These are phyloP conservation scores for Margaritifera margaritifera DNA, from an alignment of 2,888 invertebrate species.

Conservation along the genomic window DNA sequence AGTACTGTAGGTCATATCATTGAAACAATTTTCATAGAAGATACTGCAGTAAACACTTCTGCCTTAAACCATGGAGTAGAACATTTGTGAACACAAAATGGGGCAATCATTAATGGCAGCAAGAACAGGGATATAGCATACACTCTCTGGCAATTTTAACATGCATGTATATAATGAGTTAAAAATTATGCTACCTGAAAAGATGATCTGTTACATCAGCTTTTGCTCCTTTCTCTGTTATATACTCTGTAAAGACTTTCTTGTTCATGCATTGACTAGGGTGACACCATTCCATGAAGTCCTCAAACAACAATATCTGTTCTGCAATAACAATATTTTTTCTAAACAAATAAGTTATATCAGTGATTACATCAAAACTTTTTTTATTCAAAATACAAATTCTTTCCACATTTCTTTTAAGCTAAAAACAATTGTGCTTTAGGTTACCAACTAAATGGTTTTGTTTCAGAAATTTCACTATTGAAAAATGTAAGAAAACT, in stretches of 20 bases:
- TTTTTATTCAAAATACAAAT: no score
- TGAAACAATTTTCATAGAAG: no score
- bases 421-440: no score
- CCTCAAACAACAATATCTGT: constrained; percentile 77
- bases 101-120: neutral
- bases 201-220: constrained; percentile 50
- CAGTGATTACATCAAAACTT: neutral
- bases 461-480: no score
- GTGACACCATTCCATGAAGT: constrained; percentile 76
- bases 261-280: constrained; percentile 78
- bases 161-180: neutral
- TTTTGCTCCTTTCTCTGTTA: constrained; percentile 75
- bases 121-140: neutral
- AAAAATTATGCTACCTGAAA: constrained; percentile 59
- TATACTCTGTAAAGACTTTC: constrained; percentile 76
- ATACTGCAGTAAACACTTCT: no score
- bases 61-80: no score
- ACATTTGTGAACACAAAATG: neutral
- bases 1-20: no score
- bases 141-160: neutral
- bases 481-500: no score
- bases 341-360: neutral
- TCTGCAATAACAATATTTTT: constrained; percentile 71
- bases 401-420: no score
- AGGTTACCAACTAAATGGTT: no score